phyloP scores from a whole-genome alignment of 2,797 vertebrate genomes.

The Bovichtus diacanthus region DNA sequence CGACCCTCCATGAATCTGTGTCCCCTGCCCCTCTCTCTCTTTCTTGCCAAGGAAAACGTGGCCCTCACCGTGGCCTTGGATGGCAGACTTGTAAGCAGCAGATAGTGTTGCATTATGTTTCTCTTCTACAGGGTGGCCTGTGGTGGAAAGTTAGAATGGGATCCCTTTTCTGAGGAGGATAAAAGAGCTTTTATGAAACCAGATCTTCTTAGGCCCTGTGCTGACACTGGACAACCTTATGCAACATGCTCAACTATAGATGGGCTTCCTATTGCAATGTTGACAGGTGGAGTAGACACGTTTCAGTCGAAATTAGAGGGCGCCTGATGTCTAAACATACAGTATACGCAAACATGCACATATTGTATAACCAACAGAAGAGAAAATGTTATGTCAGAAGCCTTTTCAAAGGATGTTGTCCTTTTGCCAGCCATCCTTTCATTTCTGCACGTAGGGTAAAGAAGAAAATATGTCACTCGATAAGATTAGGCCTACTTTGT shows the following conservation, averaged over 20 bases:
- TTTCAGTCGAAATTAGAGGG: background rate
- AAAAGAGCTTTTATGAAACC: conserved; percentile 49
- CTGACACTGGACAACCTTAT: conserved; percentile 52
- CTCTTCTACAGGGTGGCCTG: conserved; percentile 33
- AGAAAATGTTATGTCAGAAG: conserved; percentile 11
- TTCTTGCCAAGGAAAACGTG: conserved; percentile 45
- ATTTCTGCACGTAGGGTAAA: background rate
- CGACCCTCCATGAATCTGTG: conserved; percentile 3
- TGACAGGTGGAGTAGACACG: background rate
- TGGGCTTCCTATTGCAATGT: conserved; percentile 39
- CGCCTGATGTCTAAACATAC: conserved; percentile 1
- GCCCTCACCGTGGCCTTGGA: conserved; percentile 31
- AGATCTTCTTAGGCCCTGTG: conserved; percentile 40
- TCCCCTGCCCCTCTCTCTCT: background rate
- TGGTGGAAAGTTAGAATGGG: conserved; percentile 45
- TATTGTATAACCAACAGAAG: background rate
- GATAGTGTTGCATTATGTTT: conserved; percentile 37
- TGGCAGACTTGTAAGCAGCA: conserved; percentile 38
- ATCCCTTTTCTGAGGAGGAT: conserved; percentile 38
- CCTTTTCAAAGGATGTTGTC: background rate
- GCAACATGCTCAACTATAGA: conserved; percentile 47
- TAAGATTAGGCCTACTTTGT: background rate
- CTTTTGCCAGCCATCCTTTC: background rate
- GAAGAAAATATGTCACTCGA: background rate
- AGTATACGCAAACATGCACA: conserved; percentile 4